Conservation (phyloP, 2,888 invertebrate genomes). For the Eupithecia subumbrata region DNA sequence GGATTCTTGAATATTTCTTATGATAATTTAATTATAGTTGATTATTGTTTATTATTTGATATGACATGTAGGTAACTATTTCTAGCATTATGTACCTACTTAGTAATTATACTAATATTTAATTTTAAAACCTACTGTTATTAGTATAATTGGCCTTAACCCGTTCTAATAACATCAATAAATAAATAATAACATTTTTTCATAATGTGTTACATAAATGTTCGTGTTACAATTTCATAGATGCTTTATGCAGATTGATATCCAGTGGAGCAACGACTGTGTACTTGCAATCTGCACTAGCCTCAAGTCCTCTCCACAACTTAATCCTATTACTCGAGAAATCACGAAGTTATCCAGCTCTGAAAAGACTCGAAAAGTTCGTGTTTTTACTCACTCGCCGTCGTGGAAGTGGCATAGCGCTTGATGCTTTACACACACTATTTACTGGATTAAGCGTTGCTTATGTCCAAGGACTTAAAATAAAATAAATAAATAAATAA, state of each 20-base stretch:
- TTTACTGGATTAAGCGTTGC: constrained; percentile 7
- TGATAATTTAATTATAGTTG: too few relatives aligned
- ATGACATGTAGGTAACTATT: too few relatives aligned
- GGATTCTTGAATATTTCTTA: too few relatives aligned
- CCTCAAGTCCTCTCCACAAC: background rate
- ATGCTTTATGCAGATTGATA: background rate
- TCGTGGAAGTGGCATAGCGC: constrained; percentile 13
- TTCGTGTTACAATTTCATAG: background rate
- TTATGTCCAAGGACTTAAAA: background rate
- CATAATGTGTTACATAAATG: too few relatives aligned
- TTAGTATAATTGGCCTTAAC: too few relatives aligned
- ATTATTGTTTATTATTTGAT: too few relatives aligned
- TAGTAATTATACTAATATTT: too few relatives aligned
- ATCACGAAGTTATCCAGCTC: constrained; percentile 16
- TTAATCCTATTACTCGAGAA: constrained; percentile 19
- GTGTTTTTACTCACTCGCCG: constrained; percentile 13
- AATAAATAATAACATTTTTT: too few relatives aligned
- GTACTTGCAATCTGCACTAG: background rate
- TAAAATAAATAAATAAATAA: background rate
- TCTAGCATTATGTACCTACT: too few relatives aligned
- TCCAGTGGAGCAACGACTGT: background rate
- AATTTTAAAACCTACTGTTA: too few relatives aligned
- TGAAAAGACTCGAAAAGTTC: constrained; percentile 13
- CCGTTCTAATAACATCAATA: too few relatives aligned
- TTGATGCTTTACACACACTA: background rate